These are phyloP conservation scores for Pardosa pseudoannulata DNA, from an alignment of 2,888 invertebrate species.

Conservation along the genomic window DNA sequence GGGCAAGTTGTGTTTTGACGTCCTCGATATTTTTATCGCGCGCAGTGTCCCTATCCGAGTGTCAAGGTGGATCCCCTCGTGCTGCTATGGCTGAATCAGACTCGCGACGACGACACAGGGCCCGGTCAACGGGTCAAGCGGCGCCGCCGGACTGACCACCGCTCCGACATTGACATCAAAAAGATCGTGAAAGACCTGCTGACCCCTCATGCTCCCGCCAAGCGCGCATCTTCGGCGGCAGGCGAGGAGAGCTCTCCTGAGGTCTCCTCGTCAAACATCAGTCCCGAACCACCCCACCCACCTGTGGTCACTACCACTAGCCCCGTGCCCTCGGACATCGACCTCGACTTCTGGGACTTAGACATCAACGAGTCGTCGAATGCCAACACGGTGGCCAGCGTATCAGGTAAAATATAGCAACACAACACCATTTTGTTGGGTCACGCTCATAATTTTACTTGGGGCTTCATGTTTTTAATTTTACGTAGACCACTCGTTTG, in stretches of 20 bases:
- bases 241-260: constrained; percentile 72
- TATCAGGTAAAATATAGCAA: constrained; percentile 50
- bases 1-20: no score
- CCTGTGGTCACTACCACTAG: constrained; percentile 73
- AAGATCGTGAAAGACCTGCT: constrained; percentile 64
- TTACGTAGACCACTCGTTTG: no score
- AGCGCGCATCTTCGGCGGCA: constrained; percentile 29
- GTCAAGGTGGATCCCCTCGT: constrained; percentile 74
- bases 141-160: constrained; percentile 50
- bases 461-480: no score
- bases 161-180: constrained; percentile 66
- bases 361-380: constrained; percentile 80
- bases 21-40: no score
- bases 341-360: constrained; percentile 89
- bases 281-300: constrained; percentile 36
- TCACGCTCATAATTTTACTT: no score
- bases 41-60: neutral
- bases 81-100: constrained; percentile 74
- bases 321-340: constrained; percentile 84
- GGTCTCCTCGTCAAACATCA: constrained; percentile 73
- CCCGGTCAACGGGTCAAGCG: constrained; percentile 57
- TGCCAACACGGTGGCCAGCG: constrained; percentile 65
- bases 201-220: constrained; percentile 40
- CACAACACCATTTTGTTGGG: no score
- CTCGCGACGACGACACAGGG: constrained; percentile 73